Evolutionary conservation across 2,888 invertebrate species (phyloP), one percentile per base, ranked within the genome.

Genomic region (Diarsia rubi): DNA sequence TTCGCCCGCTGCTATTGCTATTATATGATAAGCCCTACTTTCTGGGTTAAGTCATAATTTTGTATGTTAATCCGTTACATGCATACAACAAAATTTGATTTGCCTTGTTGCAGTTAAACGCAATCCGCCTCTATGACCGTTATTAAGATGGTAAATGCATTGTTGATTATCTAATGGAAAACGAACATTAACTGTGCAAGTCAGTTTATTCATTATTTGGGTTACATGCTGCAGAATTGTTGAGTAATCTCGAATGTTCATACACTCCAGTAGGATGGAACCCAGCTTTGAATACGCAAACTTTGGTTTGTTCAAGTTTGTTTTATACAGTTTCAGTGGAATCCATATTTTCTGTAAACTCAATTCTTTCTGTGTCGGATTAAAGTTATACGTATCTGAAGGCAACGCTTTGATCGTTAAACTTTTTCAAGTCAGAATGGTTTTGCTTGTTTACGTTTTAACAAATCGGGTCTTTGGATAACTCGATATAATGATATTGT

Each of bases 31-130:
- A 73, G 75, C 84, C 64, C 47, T 47, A 47, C 59, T 75, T 84
- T 75, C 81, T 80, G 84, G 82, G 82, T 82, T 75, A 73, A 84
- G 63, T 80, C 73, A 75, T 84, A 68, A 75, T 79, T 83, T 69
- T 67, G 68, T 67, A 83, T 75, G 67, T 75, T 72, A 70, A 83
- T 75, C 75, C 19, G 69, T 82, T 75, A 65, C 65, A 75, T 73
- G 69, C 62, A 68, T 52, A 42, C 57, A 27, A 73, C 73, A 73
- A 70, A 84, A 80, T 84, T 70, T 65, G 19, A 63, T 62, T 79
- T 69, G 65, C 54, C 67, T 72, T 70, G 69, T 67, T 75, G 57
- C 79, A 72, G 72, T 68, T 73, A 57, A 62, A 69, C 19, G 11
- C 16, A 70, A 60, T 57, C 57, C n/a, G 65, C 19, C 21, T 70